These are phyloP conservation scores for Hypsibius dujardini DNA, from an alignment of 1,140 invertebrate species.

Conservation along the genomic window DNA sequence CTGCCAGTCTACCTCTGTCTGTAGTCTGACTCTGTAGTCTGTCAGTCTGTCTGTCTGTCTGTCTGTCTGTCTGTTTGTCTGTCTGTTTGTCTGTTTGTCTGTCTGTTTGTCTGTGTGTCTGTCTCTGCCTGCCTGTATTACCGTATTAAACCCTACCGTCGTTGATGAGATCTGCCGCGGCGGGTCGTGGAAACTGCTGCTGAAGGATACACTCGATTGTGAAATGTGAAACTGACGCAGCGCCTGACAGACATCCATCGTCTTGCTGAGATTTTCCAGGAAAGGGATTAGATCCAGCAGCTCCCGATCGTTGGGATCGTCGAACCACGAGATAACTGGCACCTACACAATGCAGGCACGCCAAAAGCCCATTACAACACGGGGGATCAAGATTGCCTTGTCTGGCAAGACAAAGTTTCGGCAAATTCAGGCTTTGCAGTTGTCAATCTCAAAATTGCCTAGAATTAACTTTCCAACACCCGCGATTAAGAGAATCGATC, in stretches of 20 bases:
- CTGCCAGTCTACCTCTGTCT: no score
- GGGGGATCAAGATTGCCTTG: no score
- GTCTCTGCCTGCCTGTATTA: no score
- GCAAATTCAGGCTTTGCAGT: no score
- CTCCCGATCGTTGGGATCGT: constrained; percentile 86
- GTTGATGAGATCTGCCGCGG: constrained; percentile 10
- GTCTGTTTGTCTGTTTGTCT: no score
- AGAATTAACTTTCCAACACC: no score
- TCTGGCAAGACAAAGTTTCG: no score
- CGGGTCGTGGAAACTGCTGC: background rate
- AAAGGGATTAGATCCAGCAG: constrained; percentile 82
- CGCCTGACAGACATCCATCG: constrained; percentile 16
- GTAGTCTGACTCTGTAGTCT: background rate
- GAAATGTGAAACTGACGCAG: constrained; percentile 10
- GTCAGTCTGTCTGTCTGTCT: background rate
- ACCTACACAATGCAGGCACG: constrained; percentile 45
- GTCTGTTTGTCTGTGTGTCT: no score
- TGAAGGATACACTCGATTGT: background rate
- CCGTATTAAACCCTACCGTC: no score
- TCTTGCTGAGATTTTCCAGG: constrained; percentile 75
- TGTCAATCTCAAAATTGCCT: no score
- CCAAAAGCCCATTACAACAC: constrained; percentile 18
- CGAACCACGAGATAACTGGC: constrained; percentile 90
- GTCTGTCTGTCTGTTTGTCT: no score
- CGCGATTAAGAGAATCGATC: no score